Conservation (phyloP, 2,888 invertebrate species). For the Trachelus troglodyta region DNA sequence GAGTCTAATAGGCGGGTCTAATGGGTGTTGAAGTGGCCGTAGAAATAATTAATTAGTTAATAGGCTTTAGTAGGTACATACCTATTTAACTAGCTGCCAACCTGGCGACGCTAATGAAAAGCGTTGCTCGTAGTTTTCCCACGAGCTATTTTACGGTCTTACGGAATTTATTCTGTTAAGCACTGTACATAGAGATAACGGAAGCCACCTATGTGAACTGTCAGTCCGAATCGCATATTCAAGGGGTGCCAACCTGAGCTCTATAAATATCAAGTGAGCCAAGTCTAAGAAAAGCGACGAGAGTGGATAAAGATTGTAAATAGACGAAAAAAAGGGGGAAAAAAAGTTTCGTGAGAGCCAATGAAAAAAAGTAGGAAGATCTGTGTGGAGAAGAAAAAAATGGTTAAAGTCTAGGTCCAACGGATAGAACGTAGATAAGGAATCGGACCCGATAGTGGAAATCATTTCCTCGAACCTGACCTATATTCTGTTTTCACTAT, state of each 20-base stretch:
- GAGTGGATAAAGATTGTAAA: neutral
- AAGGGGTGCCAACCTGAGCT: neutral
- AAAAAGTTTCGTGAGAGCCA: neutral
- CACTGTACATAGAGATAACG: neutral
- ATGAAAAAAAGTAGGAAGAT: no score
- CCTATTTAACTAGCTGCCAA: conserved; percentile 9
- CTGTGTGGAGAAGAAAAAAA: no score
- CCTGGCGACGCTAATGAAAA: neutral
- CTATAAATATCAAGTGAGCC: neutral
- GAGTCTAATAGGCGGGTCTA: neutral
- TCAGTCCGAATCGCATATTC: neutral
- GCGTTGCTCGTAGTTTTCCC: neutral
- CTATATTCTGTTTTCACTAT: conserved; percentile 8
- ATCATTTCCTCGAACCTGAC: conserved; percentile 24
- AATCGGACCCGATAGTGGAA: conserved; percentile 2
- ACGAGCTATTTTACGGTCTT: neutral
- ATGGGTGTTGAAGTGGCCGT: neutral
- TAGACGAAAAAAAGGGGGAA: neutral
- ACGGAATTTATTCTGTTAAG: neutral
- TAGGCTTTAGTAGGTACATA: neutral
- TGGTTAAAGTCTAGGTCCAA: neutral
- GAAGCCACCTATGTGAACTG: neutral
- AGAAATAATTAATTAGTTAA: conserved; percentile 17
- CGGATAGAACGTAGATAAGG: neutral
- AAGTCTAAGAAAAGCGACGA: neutral